A percentile compares a stretch with the other conserved stretches of the same genome.
Evolutionary conservation across 2,888 invertebrate species (phyloP).

Genomic region (Agrotis ipsilon): DNA sequence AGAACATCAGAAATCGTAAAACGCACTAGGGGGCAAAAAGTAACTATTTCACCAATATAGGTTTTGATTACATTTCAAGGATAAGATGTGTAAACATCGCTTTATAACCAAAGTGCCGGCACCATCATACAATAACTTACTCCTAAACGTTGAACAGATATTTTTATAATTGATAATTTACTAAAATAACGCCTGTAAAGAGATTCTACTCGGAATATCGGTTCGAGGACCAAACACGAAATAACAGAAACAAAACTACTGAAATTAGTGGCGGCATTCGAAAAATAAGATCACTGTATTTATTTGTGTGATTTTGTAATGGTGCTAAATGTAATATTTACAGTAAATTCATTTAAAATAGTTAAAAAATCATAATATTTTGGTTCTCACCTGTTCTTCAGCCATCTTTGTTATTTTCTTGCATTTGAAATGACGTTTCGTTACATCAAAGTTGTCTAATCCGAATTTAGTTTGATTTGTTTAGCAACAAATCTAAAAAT

Average conservation of each 20-base stretch:
- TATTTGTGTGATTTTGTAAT: slow-evolving; percentile 26
- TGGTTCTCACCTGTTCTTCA: slow-evolving; percentile 94
- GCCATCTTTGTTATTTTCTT: slow-evolving; percentile 93
- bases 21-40: slow-evolving; percentile 51
- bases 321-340: slow-evolving; percentile 20
- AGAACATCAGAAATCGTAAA: slow-evolving; percentile 38
- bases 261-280: slow-evolving; percentile 35
- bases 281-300: slow-evolving; percentile 33
- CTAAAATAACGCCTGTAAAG: slow-evolving; percentile 31
- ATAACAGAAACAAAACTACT: slow-evolving; percentile 30
- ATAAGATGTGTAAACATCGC: slow-evolving; percentile 77
- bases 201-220: slow-evolving; percentile 43
- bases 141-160: slow-evolving; percentile 2
- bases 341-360: slow-evolving; percentile 82
- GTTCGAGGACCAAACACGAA: slow-evolving; percentile 56
- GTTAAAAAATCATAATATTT: slow-evolving; percentile 83
- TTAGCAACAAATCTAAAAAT: background rate
- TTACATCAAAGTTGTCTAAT: slow-evolving; percentile 61
- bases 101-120: slow-evolving; percentile 87
- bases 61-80: slow-evolving; percentile 74
- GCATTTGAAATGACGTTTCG: slow-evolving; percentile 87
- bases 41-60: slow-evolving; percentile 14
- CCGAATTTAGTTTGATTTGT: slow-evolving; percentile 21
- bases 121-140: slow-evolving; percentile 49
- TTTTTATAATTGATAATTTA: slow-evolving; percentile 47